Evolutionary conservation across 1,140 invertebrate genomes (phyloP).

Genomic region (Drosophila orena): DNA sequence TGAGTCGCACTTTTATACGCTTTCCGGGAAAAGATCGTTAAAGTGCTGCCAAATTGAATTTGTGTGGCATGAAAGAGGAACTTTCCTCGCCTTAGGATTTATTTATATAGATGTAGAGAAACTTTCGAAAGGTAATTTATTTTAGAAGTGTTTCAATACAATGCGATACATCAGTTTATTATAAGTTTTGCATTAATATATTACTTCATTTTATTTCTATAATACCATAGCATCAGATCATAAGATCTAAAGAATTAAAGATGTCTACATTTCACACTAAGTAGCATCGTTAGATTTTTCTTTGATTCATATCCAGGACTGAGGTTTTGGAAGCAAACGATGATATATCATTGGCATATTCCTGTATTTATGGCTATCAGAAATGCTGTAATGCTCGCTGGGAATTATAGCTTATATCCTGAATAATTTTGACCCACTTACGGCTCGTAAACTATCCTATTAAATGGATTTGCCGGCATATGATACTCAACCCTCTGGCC

Average conservation of each 20-base stretch:
- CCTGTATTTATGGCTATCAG: conserved; percentile 5
- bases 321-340: not conserved
- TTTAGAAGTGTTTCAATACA: too few relatives aligned
- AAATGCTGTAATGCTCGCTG: conserved; percentile 1
- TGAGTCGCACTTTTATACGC: conserved; percentile 38
- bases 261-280: too few relatives aligned
- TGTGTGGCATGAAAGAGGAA: not conserved
- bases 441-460: conserved; percentile 65
- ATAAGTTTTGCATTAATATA: too few relatives aligned
- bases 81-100: not conserved
- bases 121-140: too few relatives aligned
- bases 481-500: conserved; percentile 9
- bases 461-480: conserved; percentile 31
- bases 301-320: not conserved
- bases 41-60: not conserved
- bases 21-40: conserved; percentile 38
- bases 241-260: too few relatives aligned
- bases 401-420: conserved; percentile 23
- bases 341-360: conserved; percentile 13
- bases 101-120: too few relatives aligned
- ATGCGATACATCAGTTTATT: too few relatives aligned
- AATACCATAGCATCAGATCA: too few relatives aligned
- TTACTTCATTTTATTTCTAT: too few relatives aligned
- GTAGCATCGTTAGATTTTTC: not conserved
- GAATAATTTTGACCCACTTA: conserved; percentile 71